Percentiles rank a stretch among this genome's conserved stretches.
Conservation (phyloP, 2,113 vertebrate genomes). For the Nothobranchius furzeri region DNA sequence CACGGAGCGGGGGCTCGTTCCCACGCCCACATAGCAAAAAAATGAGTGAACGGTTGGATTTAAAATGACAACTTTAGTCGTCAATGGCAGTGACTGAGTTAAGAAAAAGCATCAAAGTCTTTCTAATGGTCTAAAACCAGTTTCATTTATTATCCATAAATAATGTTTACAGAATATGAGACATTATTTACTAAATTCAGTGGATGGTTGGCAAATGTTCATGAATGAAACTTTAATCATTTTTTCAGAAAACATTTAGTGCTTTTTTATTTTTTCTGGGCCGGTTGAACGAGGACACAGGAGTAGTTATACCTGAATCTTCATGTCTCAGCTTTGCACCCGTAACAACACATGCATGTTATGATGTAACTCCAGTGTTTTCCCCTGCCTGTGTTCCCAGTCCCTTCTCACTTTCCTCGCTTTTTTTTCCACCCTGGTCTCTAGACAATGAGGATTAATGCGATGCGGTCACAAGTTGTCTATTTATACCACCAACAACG, state of each 20-base stretch:
- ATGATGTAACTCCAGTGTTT: constrained; percentile 10
- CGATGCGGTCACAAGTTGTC: constrained; percentile 43
- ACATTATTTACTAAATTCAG: no score
- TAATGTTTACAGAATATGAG: no score
- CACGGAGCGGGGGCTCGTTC: no score
- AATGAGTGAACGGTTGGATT: no score
- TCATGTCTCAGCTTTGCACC: constrained; percentile 26
- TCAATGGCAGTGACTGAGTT: no score
- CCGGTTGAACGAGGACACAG: constrained; percentile 32
- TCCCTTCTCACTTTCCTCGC: constrained; percentile 14
- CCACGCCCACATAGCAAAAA: no score
- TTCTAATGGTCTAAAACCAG: no score
- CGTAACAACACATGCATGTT: constrained; percentile 23
- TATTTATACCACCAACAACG: constrained; percentile 69
- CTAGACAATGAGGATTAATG: constrained; percentile 56
- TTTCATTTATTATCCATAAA: no score
- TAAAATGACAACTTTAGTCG: no score
- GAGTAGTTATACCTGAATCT: constrained; percentile 43
- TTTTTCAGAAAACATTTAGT: constrained; percentile 39
- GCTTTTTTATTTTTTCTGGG: constrained; percentile 27
- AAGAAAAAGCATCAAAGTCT: no score
- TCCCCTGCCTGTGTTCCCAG: constrained; percentile 20
- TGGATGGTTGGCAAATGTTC: no score
- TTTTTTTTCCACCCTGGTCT: constrained; percentile 58
- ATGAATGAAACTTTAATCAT: no score